These are phyloP conservation scores for Trachelus troglodyta DNA, from an alignment of 2,888 invertebrate genomes.

Conservation along the genomic window DNA sequence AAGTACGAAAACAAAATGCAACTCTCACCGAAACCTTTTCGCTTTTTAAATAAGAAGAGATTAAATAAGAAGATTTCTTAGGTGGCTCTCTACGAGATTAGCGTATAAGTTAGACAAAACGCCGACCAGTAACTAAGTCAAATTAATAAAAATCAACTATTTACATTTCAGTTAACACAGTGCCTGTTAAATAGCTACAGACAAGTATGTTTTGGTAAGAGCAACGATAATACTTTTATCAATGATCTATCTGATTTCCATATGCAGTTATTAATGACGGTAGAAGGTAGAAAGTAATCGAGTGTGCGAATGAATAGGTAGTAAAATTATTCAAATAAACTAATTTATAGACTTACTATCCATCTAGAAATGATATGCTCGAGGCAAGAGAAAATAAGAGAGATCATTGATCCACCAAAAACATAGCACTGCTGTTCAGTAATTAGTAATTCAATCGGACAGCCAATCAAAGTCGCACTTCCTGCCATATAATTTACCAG, in stretches of 20 bases:
- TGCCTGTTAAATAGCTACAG: conserved; percentile 25
- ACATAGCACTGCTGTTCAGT: neutral
- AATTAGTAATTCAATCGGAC: conserved; percentile 32
- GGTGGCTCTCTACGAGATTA: neutral
- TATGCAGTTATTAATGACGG: neutral
- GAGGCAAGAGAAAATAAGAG: neutral
- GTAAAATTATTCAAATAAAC: neutral
- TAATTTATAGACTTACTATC: neutral
- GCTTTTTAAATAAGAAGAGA: conserved; percentile 14
- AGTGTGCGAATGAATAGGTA: too few species aligned
- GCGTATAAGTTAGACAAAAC: neutral
- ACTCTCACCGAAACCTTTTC: conserved; percentile 14
- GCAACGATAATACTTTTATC: conserved; percentile 8
- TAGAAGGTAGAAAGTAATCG: neutral
- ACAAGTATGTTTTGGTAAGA: conserved; percentile 49
- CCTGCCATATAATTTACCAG: conserved; percentile 56
- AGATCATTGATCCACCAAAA: neutral
- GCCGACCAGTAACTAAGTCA: neutral
- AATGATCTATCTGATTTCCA: neutral
- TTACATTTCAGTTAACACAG: conserved; percentile 2
- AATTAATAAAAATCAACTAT: conserved; percentile 1
- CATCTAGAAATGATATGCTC: neutral
- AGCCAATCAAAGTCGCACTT: conserved; percentile 27
- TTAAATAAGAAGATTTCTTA: too few species aligned
- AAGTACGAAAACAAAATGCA: conserved; percentile 24